These are phyloP conservation scores for Ammodytes marinus DNA, from an alignment of 2,113 vertebrate genomes.

Conservation along the genomic window DNA sequence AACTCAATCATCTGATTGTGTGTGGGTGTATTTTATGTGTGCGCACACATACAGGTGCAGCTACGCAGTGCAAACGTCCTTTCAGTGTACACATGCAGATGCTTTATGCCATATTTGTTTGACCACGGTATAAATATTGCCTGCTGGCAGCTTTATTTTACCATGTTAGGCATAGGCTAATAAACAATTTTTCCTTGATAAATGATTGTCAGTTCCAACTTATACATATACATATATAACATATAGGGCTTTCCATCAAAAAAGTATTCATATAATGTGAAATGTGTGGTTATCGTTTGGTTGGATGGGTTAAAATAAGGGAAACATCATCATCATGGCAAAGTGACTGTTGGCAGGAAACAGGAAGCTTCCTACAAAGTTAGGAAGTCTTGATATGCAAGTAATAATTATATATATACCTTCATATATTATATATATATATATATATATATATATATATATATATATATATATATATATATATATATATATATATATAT, in stretches of 20 bases:
- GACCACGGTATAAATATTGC: constrained; percentile 20
- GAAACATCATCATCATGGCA: background rate
- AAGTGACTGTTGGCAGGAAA: no score
- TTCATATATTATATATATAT: no score
- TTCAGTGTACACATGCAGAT: constrained; percentile 25
- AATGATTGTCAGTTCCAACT: background rate
- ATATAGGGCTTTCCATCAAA: no score
- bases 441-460: no score
- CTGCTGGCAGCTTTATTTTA: constrained; percentile 26
- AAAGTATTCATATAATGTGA: background rate
- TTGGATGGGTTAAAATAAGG: background rate
- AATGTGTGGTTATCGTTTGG: background rate
- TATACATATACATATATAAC: no score
- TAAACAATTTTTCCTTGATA: no score
- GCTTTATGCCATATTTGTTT: constrained; percentile 31
- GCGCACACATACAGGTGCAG: constrained; percentile 32
- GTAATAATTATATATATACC: no score
- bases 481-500: no score
- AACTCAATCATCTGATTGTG: constrained; percentile 74
- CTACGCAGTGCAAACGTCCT: background rate
- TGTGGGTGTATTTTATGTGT: constrained; percentile 23
- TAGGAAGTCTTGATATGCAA: no score
- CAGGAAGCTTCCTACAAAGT: no score
- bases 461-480: no score
- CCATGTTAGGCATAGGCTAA: background rate